Conservation (phyloP, 2,113 vertebrate species). For the Bujurquina vittata region DNA sequence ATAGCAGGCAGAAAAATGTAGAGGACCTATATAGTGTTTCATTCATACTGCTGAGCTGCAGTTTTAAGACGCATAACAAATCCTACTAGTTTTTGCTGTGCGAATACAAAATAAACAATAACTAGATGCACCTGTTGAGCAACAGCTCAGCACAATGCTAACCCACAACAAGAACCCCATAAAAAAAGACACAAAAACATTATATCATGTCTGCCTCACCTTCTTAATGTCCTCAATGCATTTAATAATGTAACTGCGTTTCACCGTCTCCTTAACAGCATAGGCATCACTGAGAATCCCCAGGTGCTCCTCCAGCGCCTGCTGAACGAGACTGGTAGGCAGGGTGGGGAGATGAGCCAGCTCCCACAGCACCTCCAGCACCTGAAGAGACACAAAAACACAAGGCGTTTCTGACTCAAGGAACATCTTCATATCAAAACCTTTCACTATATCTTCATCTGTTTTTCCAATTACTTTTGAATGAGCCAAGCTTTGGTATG, state of each 20-base stretch:
- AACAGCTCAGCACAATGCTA: background rate
- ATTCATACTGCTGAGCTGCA: background rate
- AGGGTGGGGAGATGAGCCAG: conserved; percentile 94
- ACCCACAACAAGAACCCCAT: background rate
- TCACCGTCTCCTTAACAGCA: conserved; percentile 94
- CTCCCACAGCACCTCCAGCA: conserved; percentile 97
- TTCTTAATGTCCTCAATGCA: conserved; percentile 99
- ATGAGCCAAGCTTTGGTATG: background rate
- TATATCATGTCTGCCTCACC: conserved; percentile 74
- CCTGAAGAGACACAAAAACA: conserved; percentile 77
- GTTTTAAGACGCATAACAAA: background rate
- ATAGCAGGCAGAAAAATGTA: background rate
- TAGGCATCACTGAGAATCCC: conserved; percentile 98
- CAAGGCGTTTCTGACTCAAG: background rate
- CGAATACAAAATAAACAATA: background rate
- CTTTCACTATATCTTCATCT: background rate
- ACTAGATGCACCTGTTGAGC: background rate
- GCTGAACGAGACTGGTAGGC: conserved; percentile 92
- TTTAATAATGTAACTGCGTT: conserved; percentile 97
- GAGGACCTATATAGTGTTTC: background rate
- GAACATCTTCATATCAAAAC: background rate
- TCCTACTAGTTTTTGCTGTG: background rate
- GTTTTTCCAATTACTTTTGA: background rate
- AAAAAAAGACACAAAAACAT: background rate
- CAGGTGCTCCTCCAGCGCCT: conserved; percentile 96